These are phyloP conservation scores for Geopemphigus sp. DNA, from an alignment of 1,140 invertebrate genomes.

Conservation along the genomic window DNA sequence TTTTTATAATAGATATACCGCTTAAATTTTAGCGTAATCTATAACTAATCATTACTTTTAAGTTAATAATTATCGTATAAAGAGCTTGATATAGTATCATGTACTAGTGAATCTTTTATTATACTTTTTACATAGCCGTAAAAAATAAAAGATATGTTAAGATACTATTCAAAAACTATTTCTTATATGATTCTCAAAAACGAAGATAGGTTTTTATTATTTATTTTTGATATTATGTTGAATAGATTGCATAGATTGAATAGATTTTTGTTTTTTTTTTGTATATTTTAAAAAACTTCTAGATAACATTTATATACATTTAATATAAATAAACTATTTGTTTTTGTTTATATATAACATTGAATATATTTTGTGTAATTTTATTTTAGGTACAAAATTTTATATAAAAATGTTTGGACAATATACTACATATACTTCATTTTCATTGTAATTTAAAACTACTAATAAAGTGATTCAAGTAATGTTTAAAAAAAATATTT, in stretches of 20 bases:
- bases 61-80: neutral
- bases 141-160: neutral
- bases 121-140: neutral
- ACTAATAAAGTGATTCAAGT: neutral
- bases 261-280: no score
- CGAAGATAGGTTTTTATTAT: neutral
- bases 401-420: neutral
- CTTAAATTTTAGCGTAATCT: neutral
- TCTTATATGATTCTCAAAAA: neutral
- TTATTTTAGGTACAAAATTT: neutral
- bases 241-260: no score
- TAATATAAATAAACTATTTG: no score
- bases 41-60: slow-evolving; percentile 35
- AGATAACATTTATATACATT: no score
- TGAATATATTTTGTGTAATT: neutral
- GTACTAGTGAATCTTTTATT: slow-evolving; percentile 13
- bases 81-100: neutral
- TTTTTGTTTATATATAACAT: neutral
- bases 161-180: neutral
- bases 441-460: neutral
- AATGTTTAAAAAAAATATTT: neutral
- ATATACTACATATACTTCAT: neutral
- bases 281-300: no score
- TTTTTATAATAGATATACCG: slow-evolving; percentile 11
- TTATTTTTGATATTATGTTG: neutral